These are phyloP conservation scores for Craterocephalus amniculus DNA, from an alignment of 2,797 vertebrate genomes.

Conservation along the genomic window DNA sequence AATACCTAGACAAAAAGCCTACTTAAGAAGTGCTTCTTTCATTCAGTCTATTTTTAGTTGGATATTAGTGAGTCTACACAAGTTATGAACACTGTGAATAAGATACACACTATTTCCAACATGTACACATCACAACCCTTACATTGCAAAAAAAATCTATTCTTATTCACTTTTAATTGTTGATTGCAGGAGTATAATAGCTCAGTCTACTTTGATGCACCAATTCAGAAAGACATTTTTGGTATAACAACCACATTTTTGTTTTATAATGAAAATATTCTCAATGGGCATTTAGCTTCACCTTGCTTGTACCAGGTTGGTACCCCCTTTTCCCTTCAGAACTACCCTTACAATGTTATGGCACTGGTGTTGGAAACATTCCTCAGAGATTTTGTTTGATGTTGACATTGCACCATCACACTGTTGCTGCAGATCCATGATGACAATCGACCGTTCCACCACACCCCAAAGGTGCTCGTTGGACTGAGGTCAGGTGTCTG, in stretches of 20 bases:
- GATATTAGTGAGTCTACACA: not conserved
- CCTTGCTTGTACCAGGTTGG: not conserved
- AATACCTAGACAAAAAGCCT: not conserved
- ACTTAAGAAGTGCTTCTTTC: not conserved
- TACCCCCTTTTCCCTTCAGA: not conserved
- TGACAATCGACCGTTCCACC: conserved; percentile 47
- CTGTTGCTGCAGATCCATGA: conserved; percentile 54
- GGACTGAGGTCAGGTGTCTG: not conserved
- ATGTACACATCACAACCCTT: too few relatives aligned
- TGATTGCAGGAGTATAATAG: not conserved
- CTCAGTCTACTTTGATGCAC: not conserved
- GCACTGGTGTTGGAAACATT: not conserved
- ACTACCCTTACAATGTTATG: too few relatives aligned
- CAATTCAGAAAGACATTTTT: not conserved
- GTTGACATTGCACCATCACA: conserved; percentile 47
- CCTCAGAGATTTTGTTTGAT: conserved; percentile 12
- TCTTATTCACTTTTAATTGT: not conserved
- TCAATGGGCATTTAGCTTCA: too few relatives aligned
- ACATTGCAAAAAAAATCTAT: not conserved
- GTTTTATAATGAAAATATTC: too few relatives aligned
- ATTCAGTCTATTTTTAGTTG: not conserved
- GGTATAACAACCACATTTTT: too few relatives aligned
- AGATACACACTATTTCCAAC: too few relatives aligned
- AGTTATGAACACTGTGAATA: too few relatives aligned
- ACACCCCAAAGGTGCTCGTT: conserved; percentile 7